Base-by-base conservation (phyloP, 2,888 invertebrate genomes). In the Sipha maydis region DNA sequence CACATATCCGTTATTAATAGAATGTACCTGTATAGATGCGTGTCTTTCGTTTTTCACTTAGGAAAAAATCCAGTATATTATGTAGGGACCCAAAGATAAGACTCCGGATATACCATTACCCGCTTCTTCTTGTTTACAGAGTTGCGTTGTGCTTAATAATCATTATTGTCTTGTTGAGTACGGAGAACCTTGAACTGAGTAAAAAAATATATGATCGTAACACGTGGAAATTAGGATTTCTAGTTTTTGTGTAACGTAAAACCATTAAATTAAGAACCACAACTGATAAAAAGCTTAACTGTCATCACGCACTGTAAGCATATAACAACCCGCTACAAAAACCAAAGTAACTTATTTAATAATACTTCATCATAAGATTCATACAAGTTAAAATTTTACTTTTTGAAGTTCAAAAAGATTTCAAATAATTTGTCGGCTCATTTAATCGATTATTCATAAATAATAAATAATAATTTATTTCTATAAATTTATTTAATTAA, bases 1-100 rank as follows among this genome's bases (percentile, higher is more conserved):
- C 31, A 41, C 41, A 34, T 78, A 85, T 85, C 77, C 69, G 85
- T 85, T 85, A 85, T 85, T 85, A 85, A 85, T 85, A 85, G 84
- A 85, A 85, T 28, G 69, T 77, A 67, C n/a, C 34, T 48, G 41
- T 41, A 34, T 34, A 75, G 41, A 34, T n/a, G 31, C 25, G 69
- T 48, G 67, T 85, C 48, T 77, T 85, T 85, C 67, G 77, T 69
- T 85, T 78, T 85, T 85, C 48, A 85, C 85, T 85, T 85, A 77
- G 48, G 69, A 77, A 77, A 14, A 48, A 54, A 54, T 69, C 71
- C 79, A 71, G 21, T 56, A 69, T 31, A 48, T 76, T 48, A 54
- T 78, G 31, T 67, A 75, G 41, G 48, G 61, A 82, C 82, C 73
- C 61, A 48, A 28, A 88, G 88, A 88, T 88, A 88, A 88, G 75